Evolutionary conservation across 2,113 vertebrate species (phyloP).

Genomic region (Poeciliopsis prolifica): DNA sequence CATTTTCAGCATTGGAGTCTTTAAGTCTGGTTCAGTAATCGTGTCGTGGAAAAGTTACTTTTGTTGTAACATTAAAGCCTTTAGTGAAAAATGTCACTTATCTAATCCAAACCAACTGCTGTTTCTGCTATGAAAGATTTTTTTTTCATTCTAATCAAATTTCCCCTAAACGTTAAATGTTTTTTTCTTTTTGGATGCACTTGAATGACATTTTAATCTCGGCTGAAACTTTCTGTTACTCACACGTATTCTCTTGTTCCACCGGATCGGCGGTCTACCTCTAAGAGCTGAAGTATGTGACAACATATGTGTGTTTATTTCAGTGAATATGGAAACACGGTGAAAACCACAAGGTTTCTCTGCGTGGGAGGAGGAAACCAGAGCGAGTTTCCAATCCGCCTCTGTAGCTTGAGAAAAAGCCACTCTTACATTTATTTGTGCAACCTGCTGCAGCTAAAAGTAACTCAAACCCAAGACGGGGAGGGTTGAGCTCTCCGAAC

Average conservation of each 20-base stretch:
- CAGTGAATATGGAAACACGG: slow-evolving; percentile 58
- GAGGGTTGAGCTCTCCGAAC: background rate
- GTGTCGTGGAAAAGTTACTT: background rate
- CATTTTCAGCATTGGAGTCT: slow-evolving; percentile 8
- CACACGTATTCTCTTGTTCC: background rate
- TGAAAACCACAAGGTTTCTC: slow-evolving; percentile 53
- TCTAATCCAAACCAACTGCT: background rate
- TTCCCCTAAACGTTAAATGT: background rate
- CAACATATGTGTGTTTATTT: slow-evolving; percentile 28
- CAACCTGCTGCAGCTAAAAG: slow-evolving; percentile 43
- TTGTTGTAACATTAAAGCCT: background rate
- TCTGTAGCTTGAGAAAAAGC: slow-evolving; percentile 55
- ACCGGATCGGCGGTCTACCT: background rate
- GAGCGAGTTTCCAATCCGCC: slow-evolving; percentile 59
- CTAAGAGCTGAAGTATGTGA: background rate
- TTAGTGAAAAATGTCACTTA: background rate
- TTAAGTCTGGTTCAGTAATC: background rate
- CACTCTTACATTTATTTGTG: slow-evolving; percentile 40
- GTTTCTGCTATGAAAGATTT: background rate
- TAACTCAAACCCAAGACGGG: slow-evolving; percentile 25
- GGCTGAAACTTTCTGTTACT: background rate
- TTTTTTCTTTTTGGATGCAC: background rate
- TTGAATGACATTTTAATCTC: background rate
- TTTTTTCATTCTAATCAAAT: background rate
- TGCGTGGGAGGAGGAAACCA: slow-evolving; percentile 62